Percentiles rank a stretch among this genome's conserved stretches.
phyloP scores from a whole-genome alignment of 2,113 vertebrate species.

The Plotosus lineatus region DNA sequence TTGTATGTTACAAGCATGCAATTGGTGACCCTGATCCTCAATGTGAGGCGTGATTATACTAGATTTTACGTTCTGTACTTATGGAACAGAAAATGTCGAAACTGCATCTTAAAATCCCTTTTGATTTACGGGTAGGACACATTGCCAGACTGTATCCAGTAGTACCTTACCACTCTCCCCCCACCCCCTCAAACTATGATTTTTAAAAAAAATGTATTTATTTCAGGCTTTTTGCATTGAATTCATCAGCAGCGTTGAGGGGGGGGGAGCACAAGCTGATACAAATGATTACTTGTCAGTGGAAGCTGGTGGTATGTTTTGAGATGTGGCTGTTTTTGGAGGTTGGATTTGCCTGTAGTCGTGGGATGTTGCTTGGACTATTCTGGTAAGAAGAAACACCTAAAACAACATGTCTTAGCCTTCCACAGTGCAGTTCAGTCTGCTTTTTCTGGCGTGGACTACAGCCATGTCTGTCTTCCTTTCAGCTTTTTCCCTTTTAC shows the following conservation, averaged over 20 bases:
- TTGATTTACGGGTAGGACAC: too few species aligned
- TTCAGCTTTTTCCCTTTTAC: too few species aligned
- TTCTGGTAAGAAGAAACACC: neutral
- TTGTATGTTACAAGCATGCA: neutral
- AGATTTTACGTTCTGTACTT: neutral
- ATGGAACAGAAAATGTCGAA: neutral
- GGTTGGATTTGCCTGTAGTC: neutral
- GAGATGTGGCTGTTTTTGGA: slow-evolving; percentile 8
- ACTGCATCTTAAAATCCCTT: too few species aligned
- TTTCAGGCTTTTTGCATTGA: slow-evolving; percentile 10
- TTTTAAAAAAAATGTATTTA: too few species aligned
- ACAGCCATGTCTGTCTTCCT: neutral
- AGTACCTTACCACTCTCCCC: too few species aligned
- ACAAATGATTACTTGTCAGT: neutral
- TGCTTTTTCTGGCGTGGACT: neutral
- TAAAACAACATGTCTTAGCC: neutral
- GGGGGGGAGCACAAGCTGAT: neutral
- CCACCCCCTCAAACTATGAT: too few species aligned
- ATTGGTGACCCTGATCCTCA: neutral
- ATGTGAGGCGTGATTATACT: too few species aligned
- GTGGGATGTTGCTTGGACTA: neutral
- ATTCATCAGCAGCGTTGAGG: neutral
- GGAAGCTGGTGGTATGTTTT: neutral
- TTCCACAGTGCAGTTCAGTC: neutral
- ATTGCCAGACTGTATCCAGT: too few species aligned